These are phyloP conservation scores for Mus spretus DNA, from an alignment of 2,797 vertebrate species.

Conservation along the genomic window DNA sequence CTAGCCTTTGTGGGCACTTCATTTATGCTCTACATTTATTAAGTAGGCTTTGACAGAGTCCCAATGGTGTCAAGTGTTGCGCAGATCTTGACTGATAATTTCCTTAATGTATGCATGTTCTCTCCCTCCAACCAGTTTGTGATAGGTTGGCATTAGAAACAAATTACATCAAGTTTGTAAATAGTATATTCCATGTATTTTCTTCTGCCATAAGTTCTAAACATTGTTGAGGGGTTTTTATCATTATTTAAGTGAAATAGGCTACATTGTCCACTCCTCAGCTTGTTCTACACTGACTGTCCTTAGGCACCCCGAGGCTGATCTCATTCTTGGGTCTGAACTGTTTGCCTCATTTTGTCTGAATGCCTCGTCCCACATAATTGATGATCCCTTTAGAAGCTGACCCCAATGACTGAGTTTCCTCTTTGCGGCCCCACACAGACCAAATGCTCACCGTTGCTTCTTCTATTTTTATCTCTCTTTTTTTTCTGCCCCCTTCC, in stretches of 20 bases:
- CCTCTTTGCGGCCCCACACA: background rate
- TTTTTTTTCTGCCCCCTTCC: background rate
- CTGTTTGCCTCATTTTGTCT: background rate
- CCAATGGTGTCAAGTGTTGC: background rate
- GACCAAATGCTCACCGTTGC: accelerated
- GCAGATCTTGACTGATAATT: background rate
- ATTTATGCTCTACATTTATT: conserved; percentile 10
- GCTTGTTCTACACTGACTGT: background rate
- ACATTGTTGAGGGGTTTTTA: background rate
- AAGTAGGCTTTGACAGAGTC: background rate
- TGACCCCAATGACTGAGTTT: background rate
- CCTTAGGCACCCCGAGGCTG: accelerated
- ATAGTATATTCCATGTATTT: background rate
- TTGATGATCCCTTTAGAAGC: background rate
- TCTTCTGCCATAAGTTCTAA: background rate
- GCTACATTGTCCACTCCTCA: background rate
- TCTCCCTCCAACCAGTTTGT: background rate
- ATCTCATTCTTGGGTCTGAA: background rate
- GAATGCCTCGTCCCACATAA: background rate
- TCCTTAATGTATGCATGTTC: background rate
- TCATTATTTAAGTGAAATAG: background rate
- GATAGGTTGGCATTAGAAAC: conserved; percentile 18
- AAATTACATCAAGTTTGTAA: conserved; percentile 21
- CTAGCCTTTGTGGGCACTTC: background rate
- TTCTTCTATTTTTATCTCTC: background rate